These are phyloP conservation scores for Bombus confusus DNA, from an alignment of 1,140 invertebrate species.

Conservation along the genomic window DNA sequence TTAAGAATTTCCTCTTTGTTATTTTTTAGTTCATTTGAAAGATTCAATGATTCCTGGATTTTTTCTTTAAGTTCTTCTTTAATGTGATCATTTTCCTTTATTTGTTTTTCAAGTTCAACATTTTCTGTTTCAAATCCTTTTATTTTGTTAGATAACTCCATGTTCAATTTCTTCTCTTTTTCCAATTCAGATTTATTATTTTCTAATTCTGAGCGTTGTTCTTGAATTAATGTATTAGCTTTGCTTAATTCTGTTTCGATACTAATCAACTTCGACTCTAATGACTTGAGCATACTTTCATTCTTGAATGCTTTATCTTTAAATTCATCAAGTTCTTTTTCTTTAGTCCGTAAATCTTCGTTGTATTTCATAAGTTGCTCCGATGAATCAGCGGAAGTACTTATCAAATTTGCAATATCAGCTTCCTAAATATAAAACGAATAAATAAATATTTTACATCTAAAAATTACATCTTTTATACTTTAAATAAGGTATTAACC, in stretches of 20 bases:
- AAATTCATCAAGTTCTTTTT: constrained; percentile 81
- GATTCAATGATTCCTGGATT: constrained; percentile 53
- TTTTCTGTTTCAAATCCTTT: constrained; percentile 61
- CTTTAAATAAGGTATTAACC: constrained; percentile 62
- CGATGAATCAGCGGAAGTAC: constrained; percentile 79
- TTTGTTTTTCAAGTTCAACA: constrained; percentile 50
- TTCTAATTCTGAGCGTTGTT: constrained; percentile 62
- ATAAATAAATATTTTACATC: not conserved
- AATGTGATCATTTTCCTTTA: constrained; percentile 63
- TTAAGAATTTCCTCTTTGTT: constrained; percentile 79
- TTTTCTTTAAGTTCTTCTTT: constrained; percentile 60
- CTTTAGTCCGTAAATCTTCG: constrained; percentile 80
- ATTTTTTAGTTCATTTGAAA: constrained; percentile 67
- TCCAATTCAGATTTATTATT: constrained; percentile 62
- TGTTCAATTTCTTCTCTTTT: constrained; percentile 60
- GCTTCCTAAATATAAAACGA: constrained; percentile 73
- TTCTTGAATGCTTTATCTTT: constrained; percentile 81
- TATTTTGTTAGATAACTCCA: constrained; percentile 62
- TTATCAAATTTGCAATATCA: constrained; percentile 78
- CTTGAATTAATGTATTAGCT: constrained; percentile 55
- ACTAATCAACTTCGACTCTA: constrained; percentile 69
- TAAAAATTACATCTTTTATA: not conserved
- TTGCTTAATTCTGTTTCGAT: constrained; percentile 62
- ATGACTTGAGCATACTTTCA: constrained; percentile 76
- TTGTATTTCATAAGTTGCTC: constrained; percentile 82